Evolutionary conservation across 2,888 invertebrate genomes (phyloP).

Genomic region (Callosobruchus maculatus): DNA sequence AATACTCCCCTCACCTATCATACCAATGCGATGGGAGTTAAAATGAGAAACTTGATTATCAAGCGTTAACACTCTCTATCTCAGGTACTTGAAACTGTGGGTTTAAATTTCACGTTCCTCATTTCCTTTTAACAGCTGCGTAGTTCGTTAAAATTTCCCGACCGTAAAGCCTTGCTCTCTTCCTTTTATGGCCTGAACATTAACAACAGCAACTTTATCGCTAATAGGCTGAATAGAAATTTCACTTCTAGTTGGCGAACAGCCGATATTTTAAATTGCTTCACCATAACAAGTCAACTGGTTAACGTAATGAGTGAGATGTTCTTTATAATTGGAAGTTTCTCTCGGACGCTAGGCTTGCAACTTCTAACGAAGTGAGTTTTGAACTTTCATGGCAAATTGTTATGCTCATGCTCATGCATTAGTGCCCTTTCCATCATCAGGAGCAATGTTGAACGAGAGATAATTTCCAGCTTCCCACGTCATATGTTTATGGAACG

Average conservation of each 20-base stretch:
- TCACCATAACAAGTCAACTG: neutral
- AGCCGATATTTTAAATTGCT: neutral
- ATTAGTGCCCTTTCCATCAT: neutral
- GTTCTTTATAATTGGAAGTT: neutral
- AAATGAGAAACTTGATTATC: too few species aligned
- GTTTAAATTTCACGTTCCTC: too few species aligned
- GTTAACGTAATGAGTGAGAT: neutral
- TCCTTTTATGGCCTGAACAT: too few species aligned
- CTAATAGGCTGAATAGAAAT: neutral
- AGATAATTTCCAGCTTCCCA: too few species aligned
- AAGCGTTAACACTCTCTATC: too few species aligned
- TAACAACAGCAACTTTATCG: neutral
- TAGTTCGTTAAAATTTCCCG: neutral
- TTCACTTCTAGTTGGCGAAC: neutral
- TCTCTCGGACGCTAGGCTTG: neutral
- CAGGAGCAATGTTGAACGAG: too few species aligned
- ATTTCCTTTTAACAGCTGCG: too few species aligned
- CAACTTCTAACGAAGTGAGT: neutral
- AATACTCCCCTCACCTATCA: too few species aligned
- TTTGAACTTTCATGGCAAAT: neutral
- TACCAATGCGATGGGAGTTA: too few species aligned
- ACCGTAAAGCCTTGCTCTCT: neutral
- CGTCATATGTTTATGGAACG: too few species aligned
- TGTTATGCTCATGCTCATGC: neutral
- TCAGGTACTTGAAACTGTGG: too few species aligned